Evolutionary conservation across 2,113 vertebrate species (phyloP), one percentile per base, ranked within the genome.

Genomic region (Prunella fulvescens): DNA sequence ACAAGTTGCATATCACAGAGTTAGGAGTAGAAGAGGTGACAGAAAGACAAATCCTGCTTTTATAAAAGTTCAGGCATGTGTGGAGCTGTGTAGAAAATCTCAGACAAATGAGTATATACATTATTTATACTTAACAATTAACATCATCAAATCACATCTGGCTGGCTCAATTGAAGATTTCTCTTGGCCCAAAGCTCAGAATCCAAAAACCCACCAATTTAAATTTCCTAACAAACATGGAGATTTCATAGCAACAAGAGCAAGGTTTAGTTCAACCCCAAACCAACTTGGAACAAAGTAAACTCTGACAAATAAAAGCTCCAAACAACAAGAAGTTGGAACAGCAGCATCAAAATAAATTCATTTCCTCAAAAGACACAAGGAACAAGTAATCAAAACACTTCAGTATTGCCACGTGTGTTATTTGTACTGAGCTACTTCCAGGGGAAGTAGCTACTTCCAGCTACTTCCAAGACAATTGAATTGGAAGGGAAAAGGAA

Each of bases 321-420:
- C 97, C 96, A 98, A 97, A 97, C 91, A 65, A 79, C 65, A 97
- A 95, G 96, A 94, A 97, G 97, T 97, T 97, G 97, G 94, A 98
- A 98, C 96, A 98, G 98, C 98, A 98, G 97, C 98, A 96, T 72
- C 48, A 53, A 95, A 97, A 97, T 95, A 9, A 92, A 97, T 92
- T 95, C 2, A 61, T 92, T 95, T 87, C 79, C 85, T 93, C 96
- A 92, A 97, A 98, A 97, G 97, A 97, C 86, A 96, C 81, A 97
- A 98, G 98, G 97, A 98, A 97, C 92, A 97, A 97, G 96, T 97
- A 96, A 95, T 80, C 85, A 91, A 70, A 97, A 97, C 40, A 82
- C 96, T 97, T 96, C 94, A 98, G 98, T 62, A 98, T 98, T 98
- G 98, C 98, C 97, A 97, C 95, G 45, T 35, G 70, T 94, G 93